phyloP scores from a whole-genome alignment of 30 jellyfish, hydroid and myxozoan species.

The Rhopilema esculentum region DNA sequence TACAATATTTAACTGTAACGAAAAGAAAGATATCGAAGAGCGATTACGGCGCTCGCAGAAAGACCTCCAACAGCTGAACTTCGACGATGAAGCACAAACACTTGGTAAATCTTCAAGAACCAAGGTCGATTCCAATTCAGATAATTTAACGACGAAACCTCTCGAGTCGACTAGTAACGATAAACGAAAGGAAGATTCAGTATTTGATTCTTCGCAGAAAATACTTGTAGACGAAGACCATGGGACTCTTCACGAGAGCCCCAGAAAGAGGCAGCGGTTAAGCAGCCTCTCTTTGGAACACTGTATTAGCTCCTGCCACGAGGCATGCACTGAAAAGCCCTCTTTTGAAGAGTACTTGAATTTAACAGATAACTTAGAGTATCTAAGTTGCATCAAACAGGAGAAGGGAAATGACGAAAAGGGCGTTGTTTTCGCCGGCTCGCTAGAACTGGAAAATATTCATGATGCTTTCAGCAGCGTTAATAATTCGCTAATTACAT shows the following conservation, averaged over 20 bases:
- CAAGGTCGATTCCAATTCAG: background rate
- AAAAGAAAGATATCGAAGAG: constrained; percentile 6
- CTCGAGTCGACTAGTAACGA: background rate
- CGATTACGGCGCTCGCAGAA: constrained; percentile 30
- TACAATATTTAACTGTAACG: background rate
- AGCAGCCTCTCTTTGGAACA: constrained; percentile 63
- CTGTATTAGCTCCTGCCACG: constrained; percentile 6
- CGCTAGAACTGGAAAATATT: constrained; percentile 16
- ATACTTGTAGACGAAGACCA: background rate
- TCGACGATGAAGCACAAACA: constrained; percentile 1
- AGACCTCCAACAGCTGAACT: constrained; percentile 14
- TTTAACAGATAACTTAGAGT: constrained; percentile 19
- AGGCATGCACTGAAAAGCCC: constrained; percentile 28
- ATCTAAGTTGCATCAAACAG: constrained; percentile 14
- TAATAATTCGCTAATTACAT: background rate
- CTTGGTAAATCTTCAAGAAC: background rate
- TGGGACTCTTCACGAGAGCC: background rate
- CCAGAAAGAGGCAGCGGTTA: constrained; percentile 51
- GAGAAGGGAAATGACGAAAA: background rate
- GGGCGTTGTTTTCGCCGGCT: background rate
- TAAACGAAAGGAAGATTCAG: background rate
- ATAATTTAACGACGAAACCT: background rate
- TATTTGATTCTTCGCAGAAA: background rate
- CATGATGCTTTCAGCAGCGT: constrained; percentile 8
- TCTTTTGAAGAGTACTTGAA: constrained; percentile 6